Evolutionary conservation across 2,797 vertebrate genomes (phyloP).

Genomic region (Kryptopterus vitreolus): DNA sequence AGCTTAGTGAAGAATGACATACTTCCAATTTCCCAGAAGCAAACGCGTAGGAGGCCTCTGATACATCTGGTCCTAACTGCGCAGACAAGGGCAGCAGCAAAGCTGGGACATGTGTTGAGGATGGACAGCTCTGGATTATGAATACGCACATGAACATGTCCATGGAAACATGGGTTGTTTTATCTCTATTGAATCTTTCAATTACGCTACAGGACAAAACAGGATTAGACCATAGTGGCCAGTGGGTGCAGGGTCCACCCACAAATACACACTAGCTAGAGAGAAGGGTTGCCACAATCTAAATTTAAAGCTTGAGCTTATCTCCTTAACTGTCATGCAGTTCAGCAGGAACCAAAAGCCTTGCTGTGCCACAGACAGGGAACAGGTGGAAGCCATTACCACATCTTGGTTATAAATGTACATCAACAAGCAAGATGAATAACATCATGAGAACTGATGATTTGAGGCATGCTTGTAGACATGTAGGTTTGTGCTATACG

Average conservation of each 20-base stretch:
- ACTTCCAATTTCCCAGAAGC: constrained; percentile 33
- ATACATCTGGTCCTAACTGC: constrained; percentile 36
- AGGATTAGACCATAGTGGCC: constrained; percentile 65
- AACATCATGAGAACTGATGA: constrained; percentile 10
- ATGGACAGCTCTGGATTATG: constrained; percentile 27
- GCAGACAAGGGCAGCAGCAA: constrained; percentile 34
- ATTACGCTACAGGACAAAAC: constrained; percentile 66
- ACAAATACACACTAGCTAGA: constrained; percentile 60
- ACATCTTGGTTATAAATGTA: constrained; percentile 18
- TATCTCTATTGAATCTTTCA: constrained; percentile 57
- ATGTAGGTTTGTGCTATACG: not conserved
- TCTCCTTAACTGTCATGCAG: constrained; percentile 38
- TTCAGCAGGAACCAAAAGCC: constrained; percentile 12
- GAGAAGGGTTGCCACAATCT: constrained; percentile 67
- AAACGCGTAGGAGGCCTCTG: constrained; percentile 23
- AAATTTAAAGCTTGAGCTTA: constrained; percentile 65
- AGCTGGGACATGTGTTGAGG: constrained; percentile 36
- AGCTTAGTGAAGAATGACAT: constrained; percentile 30
- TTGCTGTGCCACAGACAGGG: not conserved
- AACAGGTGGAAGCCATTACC: constrained; percentile 24
- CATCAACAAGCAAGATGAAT: not conserved
- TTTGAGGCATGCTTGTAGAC: not conserved
- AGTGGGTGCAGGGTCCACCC: constrained; percentile 48
- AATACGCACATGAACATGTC: constrained; percentile 27
- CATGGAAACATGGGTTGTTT: constrained; percentile 59